Conservation (phyloP, 2,797 vertebrate species). For the Lemur catta region DNA sequence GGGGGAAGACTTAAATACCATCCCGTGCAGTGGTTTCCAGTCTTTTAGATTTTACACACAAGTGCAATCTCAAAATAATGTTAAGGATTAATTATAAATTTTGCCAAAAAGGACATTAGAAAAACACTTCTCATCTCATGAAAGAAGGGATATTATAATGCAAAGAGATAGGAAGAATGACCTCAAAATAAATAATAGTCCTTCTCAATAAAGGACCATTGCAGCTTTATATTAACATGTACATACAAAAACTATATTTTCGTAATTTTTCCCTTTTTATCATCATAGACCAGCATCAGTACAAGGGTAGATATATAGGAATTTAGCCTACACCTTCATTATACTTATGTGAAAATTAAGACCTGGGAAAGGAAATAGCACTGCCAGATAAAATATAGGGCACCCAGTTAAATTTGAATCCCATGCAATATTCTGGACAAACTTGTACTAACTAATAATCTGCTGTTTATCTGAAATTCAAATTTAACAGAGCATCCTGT, state of each 20-base stretch:
- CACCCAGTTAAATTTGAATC: constrained; percentile 37
- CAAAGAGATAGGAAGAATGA: background rate
- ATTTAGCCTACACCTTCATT: constrained; percentile 7
- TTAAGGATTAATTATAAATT: background rate
- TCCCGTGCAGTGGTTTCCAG: background rate
- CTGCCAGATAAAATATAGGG: constrained; percentile 59
- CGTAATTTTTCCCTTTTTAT: constrained; percentile 5
- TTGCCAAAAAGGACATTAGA: background rate
- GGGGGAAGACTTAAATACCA: background rate
- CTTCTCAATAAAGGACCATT: background rate
- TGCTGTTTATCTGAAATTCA: constrained; percentile 58
- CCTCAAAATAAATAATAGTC: background rate
- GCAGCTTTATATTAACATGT: background rate
- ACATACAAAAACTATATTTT: background rate
- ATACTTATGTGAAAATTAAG: constrained; percentile 57
- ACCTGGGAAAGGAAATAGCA: constrained; percentile 45
- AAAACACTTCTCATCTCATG: background rate
- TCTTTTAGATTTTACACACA: background rate
- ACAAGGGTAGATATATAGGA: constrained; percentile 6
- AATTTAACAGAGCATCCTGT: constrained; percentile 20
- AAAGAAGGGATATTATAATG: background rate
- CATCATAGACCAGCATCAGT: background rate
- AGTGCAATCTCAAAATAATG: constrained; percentile 14
- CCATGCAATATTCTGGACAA: background rate
- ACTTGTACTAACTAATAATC: constrained; percentile 41